Conservation (phyloP, 2,113 vertebrate genomes). For the Tretioscincus oriximinensis region DNA sequence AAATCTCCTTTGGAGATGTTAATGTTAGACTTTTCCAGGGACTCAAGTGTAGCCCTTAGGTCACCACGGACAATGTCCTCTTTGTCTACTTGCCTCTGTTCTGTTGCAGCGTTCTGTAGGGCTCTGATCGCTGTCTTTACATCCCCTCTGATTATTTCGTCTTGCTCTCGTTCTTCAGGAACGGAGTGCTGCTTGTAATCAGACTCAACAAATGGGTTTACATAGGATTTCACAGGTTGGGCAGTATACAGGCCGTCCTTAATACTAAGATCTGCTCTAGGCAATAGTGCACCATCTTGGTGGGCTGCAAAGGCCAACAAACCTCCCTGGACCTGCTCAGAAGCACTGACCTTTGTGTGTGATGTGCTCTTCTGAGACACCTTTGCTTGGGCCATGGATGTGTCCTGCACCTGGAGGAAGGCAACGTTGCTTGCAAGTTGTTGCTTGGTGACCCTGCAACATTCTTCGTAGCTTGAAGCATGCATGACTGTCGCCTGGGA, state of each 20-base stretch:
- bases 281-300: constrained; percentile 61
- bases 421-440: constrained; percentile 45
- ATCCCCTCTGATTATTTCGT: constrained; percentile 76
- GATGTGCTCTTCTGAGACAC: constrained; percentile 66
- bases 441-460: constrained; percentile 21
- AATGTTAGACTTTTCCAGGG: constrained; percentile 85
- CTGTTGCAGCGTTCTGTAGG: constrained; percentile 65
- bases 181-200: constrained; percentile 76
- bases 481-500: constrained; percentile 40
- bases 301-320: constrained; percentile 64
- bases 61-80: constrained; percentile 85
- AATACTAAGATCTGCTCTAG: constrained; percentile 72
- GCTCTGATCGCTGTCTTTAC: constrained; percentile 73
- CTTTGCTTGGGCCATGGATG: constrained; percentile 65
- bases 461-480: constrained; percentile 15
- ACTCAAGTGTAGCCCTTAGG: constrained; percentile 83
- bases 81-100: constrained; percentile 76
- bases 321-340: constrained; percentile 71
- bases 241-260: constrained; percentile 71
- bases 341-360: constrained; percentile 92
- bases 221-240: constrained; percentile 65
- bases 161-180: constrained; percentile 75
- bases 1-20: constrained; percentile 84
- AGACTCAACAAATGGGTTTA: constrained; percentile 71
- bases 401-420: constrained; percentile 54